phyloP scores from a whole-genome alignment of 2,113 vertebrate species.

The Thamnaconus septentrionalis region DNA sequence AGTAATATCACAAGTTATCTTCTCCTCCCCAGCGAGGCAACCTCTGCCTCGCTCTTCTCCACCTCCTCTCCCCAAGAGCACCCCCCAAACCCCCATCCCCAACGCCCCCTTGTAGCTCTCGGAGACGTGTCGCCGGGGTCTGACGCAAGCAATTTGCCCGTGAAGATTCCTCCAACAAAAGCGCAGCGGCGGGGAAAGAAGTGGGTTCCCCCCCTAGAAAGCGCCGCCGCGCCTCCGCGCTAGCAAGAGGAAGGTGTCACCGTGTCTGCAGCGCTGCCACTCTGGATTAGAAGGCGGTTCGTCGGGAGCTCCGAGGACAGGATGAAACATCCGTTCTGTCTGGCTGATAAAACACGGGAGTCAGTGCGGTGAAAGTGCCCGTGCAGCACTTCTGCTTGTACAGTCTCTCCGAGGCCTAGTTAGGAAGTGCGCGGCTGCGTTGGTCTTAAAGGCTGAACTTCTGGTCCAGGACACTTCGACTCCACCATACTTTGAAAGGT shows the following conservation, averaged over 20 bases:
- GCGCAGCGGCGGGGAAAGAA: conserved; percentile 25
- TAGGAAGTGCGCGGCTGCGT: conserved; percentile 16
- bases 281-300: conserved; percentile 38
- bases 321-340: conserved; percentile 54
- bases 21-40: conserved; percentile 47
- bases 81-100: no score
- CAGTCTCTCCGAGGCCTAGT: conserved; percentile 32
- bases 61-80: background rate
- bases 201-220: conserved; percentile 40
- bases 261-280: conserved; percentile 28
- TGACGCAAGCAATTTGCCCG: conserved; percentile 64
- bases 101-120: conserved; percentile 33
- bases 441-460: conserved; percentile 23
- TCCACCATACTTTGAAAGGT: no score
- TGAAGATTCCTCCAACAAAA: conserved; percentile 51
- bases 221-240: conserved; percentile 33
- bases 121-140: conserved; percentile 38
- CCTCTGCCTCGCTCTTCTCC: conserved; percentile 20
- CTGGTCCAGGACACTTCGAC: no score
- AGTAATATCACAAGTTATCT: conserved; percentile 44
- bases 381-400: conserved; percentile 42
- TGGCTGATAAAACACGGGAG: conserved; percentile 54
- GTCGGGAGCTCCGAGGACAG: conserved; percentile 46
- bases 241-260: conserved; percentile 30
- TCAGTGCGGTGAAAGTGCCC: conserved; percentile 50